Conservation (phyloP, 2,888 invertebrate species). For the Oasisia sp. region DNA sequence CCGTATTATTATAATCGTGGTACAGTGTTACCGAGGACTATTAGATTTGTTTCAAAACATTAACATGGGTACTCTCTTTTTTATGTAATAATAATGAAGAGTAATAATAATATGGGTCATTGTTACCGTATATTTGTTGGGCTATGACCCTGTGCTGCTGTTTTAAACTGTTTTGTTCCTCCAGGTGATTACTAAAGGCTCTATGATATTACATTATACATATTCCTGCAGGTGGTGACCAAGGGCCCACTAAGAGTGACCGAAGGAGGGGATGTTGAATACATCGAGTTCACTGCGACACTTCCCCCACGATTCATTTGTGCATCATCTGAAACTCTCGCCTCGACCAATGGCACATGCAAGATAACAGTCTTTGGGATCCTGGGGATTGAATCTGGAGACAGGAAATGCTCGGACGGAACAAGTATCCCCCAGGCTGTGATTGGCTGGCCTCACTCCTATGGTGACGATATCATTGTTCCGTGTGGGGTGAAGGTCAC, state of each 20-base stretch:
- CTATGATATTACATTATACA: not conserved
- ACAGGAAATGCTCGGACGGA: not conserved
- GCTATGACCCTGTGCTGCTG: not conserved
- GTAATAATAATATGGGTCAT: not conserved
- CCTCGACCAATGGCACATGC: not conserved
- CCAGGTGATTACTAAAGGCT: too few relatives aligned
- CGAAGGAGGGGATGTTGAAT: not conserved
- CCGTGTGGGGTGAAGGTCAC: conserved; percentile 17
- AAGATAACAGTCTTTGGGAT: not conserved
- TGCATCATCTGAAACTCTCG: not conserved
- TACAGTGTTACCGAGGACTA: too few relatives aligned
- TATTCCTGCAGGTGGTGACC: not conserved
- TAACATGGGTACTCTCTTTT: too few relatives aligned
- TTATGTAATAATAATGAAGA: too few relatives aligned
- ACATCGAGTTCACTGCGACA: not conserved
- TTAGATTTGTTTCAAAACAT: too few relatives aligned
- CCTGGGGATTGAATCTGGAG: not conserved
- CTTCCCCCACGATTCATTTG: conserved; percentile 18
- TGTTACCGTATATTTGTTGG: not conserved
- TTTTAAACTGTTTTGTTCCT: not conserved
- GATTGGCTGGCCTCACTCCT: not conserved
- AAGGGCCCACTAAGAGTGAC: not conserved
- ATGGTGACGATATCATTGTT: not conserved
- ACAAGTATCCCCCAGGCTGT: conserved; percentile 9
- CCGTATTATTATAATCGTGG: too few relatives aligned